Evolutionary conservation across 2,113 vertebrate species (phyloP).

Genomic region (Rhinichthys klamathensis): DNA sequence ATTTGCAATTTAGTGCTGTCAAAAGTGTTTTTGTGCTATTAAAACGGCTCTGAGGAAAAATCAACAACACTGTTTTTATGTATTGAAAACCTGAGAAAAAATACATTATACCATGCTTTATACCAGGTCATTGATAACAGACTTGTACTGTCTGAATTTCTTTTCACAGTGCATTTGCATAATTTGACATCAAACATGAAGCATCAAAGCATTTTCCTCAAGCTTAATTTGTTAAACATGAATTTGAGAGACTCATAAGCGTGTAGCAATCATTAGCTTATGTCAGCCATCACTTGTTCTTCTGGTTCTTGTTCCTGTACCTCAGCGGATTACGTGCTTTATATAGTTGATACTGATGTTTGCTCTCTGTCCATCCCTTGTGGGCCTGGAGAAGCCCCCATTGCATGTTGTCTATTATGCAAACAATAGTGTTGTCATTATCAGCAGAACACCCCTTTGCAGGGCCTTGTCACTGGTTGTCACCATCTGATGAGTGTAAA

Average conservation of each 20-base stretch:
- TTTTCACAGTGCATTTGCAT: not conserved
- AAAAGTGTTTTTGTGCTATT: too few relatives aligned
- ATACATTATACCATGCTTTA: not conserved
- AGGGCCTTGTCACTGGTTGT: constrained; percentile 41
- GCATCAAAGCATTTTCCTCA: not conserved
- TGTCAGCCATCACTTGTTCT: not conserved
- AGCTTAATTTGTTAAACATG: not conserved
- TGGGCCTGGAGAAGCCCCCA: not conserved
- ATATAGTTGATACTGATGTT: not conserved
- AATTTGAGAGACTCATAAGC: not conserved
- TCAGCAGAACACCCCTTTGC: constrained; percentile 56
- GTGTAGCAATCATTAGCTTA: not conserved
- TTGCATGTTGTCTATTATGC: constrained; percentile 61
- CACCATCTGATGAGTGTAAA: constrained; percentile 50
- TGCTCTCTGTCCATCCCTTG: constrained; percentile 3
- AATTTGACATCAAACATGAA: not conserved
- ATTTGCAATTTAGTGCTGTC: too few relatives aligned
- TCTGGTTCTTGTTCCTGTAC: not conserved
- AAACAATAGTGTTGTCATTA: constrained; percentile 68
- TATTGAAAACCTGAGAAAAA: not conserved
- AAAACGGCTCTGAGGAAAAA: not conserved
- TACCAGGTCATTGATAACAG: not conserved
- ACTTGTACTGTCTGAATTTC: too few relatives aligned
- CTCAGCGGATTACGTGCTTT: not conserved
- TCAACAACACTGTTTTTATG: not conserved